Evolutionary conservation across 2,797 vertebrate genomes (phyloP), one percentile per base, ranked within the genome.

Genomic region (Enteromius afrohamiltoni): DNA sequence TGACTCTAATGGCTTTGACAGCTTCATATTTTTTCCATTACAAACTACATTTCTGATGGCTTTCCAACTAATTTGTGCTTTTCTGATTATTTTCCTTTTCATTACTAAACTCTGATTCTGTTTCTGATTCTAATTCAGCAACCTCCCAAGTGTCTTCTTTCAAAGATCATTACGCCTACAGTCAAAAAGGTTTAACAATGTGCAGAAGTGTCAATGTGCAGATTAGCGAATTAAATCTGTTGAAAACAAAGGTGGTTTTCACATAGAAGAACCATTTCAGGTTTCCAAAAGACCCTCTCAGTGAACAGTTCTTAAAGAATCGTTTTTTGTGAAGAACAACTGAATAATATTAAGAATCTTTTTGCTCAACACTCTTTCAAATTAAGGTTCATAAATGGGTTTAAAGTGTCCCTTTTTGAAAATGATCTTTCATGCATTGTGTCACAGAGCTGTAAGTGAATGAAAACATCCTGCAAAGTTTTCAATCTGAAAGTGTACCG

Each of bases 61-160:
- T 64, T 64, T 64, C 60, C 26, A 64, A 64, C 60, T 64, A 64
- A 64, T 64, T 17, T 26, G 29, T 0, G 6, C 60, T 17, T 31
- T 7, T 31, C 29, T 64, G 26, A 31, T 64, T 64, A 29, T 31
- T 64, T 64, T 31, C 29, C 14, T 64, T 64, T 64, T 64, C 60
- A 64, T 64, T 31, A 64, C 60, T 16, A 64, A 64, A 64, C 60
- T 64, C 60, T 16, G 26, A 62, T 60, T 60, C 58, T 29, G 58
- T 29, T 62, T 62, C 60, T 29, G 26, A 29, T 31, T 64, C 60
- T 64, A 64, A 31, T 31, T 64, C 26, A 17, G 8, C 60, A 29
- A 29, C 58, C 58, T 62, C 58, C 58, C 58, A 62, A 60, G 60
- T 29, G 60, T 26, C 26, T 29, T 62, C 60, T 62, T 62, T 64